A percentile compares a stretch with the other conserved stretches of the same genome.
Evolutionary conservation across 2,888 invertebrate genomes (phyloP).

Genomic region (Athrips mouffetella): DNA sequence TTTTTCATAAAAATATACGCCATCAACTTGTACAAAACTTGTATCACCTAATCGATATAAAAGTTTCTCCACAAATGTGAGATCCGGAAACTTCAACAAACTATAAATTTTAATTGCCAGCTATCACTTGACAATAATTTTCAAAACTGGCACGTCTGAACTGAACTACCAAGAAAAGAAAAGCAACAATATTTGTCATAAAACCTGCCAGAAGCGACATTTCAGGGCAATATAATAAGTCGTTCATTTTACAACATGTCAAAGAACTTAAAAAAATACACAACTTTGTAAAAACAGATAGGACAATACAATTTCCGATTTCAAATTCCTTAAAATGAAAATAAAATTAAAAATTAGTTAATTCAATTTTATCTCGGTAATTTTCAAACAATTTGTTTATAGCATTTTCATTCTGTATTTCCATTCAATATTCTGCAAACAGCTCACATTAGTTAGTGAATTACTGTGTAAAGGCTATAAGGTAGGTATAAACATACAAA

Average conservation of each 20-base stretch:
- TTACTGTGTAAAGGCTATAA: too few relatives aligned
- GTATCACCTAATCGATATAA: too few relatives aligned
- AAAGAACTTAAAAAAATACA: slow-evolving; percentile 16
- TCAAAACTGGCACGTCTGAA: background rate
- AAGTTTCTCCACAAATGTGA: background rate
- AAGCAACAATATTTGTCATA: slow-evolving; percentile 13
- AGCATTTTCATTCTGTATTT: too few relatives aligned
- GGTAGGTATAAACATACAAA: too few relatives aligned
- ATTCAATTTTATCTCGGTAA: too few relatives aligned
- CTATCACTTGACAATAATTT: slow-evolving; percentile 1
- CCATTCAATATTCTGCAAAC: too few relatives aligned
- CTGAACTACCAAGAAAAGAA: slow-evolving; percentile 7
- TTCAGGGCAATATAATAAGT: slow-evolving; percentile 20
- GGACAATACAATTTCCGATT: background rate
- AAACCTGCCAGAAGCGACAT: slow-evolving; percentile 16
- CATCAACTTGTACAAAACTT: too few relatives aligned
- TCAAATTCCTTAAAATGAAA: background rate
- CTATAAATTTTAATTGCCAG: slow-evolving; percentile 8
- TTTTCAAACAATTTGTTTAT: too few relatives aligned
- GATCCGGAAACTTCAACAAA: background rate
- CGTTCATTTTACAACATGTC: slow-evolving; percentile 24
- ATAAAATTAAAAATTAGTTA: background rate
- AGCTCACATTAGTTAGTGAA: too few relatives aligned
- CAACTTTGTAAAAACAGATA: background rate
- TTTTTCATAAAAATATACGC: too few relatives aligned